Base-by-base conservation (phyloP, 2,113 vertebrate genomes). In the Prionailurus bengalensis region DNA sequence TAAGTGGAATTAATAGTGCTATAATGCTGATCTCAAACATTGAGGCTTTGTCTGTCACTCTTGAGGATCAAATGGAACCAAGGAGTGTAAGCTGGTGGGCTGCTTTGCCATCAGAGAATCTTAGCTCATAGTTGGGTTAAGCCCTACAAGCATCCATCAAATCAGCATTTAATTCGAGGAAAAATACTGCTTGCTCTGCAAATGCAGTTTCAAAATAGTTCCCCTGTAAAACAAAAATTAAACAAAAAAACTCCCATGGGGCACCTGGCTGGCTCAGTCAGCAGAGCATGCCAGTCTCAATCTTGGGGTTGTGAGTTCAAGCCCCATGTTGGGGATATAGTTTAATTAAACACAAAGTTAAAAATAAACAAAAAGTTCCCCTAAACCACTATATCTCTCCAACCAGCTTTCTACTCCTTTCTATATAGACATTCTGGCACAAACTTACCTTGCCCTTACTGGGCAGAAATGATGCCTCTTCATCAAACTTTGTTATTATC, bases 401-500 rank as follows among this genome's bases (percentile, higher is more conserved):
- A 45, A 48, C 5, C 31, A 88, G 76, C 39, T 53, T 87, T 80
- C 42, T 88, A 1, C 33, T 68, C 11, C 33, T 93, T 68, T 90
- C 73, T 95, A 1, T 65, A 10, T 29, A 89, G 78, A 55, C 19
- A 51, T 84, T 81, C 31, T 88, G 68, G 42, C 58, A 90, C 31
- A 85, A 90, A 42, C 31, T 21, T n/a, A 89, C 68, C 63, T 55
- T 86, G 58, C 14, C 31, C 53, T 82, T 63, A 3, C 21, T 70
- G 55, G 51, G 27, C 25, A 51, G 89, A 92, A 92, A 88, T 65
- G 17, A 84, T 63, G 17, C 15, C 36, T 68, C 21, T 29, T 83
- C 42, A 68, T 94, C 61, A 84, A 94, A 95, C 19, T 96, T 79
- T 86, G 31, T 86, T 82, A 23, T 83, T 73, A 95, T 45, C 61